Base-by-base conservation (phyloP, 2,797 vertebrate species). In the Cottoperca gobio region DNA sequence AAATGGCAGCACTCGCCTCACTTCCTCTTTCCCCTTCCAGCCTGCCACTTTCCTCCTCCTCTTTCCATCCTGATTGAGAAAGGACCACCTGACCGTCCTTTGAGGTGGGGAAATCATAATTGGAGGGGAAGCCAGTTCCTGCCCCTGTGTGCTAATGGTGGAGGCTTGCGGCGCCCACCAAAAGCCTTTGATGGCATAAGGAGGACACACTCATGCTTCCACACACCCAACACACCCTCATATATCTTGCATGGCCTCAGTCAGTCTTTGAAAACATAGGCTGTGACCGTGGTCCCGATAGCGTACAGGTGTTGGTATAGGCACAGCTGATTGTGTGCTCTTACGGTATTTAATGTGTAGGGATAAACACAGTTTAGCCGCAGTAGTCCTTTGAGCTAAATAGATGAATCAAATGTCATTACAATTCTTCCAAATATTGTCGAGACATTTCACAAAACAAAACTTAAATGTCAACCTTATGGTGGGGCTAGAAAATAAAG, bases 11-110 rank as follows among this genome's bases (percentile, higher is more conserved):
- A 76, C 78, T 84, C 37, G 14, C 46, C 73, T 76, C 78, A 61
- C 50, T 79, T 89, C 83, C 79, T 81, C 58, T 65, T 82, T 76
- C 58, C 65, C 42, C 63, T 57, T 84, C 73, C 70, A 73, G 72
- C 79, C 79, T 86, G 78, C 81, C 73, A 78, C 88, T 88, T 79
- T 74, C 62, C 67, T 80, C 78, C 69, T 71, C 68, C 73, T 74
- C 78, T 70, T 89, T 88, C 84, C 48, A 19, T 80, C 69, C 48
- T 63, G 54, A 85, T 78, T 78, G 85, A 92, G 79, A 86, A 87
- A 84, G 75, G 68, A 87, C 85, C 90, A 90, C 70, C 85, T 86
- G 91, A 90, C 85, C 71, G 73, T 88, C 72, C 73, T 78, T 86
- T 76, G 79, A 83, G 83, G 76, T 77, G 73, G 81, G 79, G 77